Evolutionary conservation across 2,888 invertebrate species (phyloP), one percentile per base, ranked within the genome.

Genomic region (Gandaritis pyraliata): DNA sequence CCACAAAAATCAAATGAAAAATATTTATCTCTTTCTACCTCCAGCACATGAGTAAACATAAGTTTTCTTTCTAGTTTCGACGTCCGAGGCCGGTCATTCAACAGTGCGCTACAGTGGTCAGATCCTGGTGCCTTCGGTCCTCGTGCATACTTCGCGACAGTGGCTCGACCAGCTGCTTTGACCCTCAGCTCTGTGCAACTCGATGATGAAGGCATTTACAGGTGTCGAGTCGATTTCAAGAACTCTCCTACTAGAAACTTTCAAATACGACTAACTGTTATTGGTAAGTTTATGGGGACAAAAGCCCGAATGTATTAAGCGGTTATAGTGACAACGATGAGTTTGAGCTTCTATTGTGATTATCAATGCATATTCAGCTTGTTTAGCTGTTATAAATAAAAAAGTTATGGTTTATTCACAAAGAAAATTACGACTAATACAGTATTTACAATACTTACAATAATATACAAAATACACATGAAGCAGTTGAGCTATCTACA

Each of bases 201-300:
- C 72, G 96, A 96, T 76, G 98, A 98, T 76, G 97, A 97, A 81
- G 97, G 97, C 49, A 93, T 93, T 61, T 98, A 98, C 89, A 93
- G 97, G 72, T 98, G 98, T 86, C 93, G 98, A 66, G 97, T 98
- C 36, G 97, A 98, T 89, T 98, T 97, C 87, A 95, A 96, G 76
- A 97, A 96, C 80, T 96, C 97, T 8, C 97, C 97, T 33, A 97
- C 97, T 12, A 94, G 97, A 76, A 97, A 97, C 86, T 96, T 97
- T 85, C 96, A 96, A 80, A 96, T 97, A 85, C 96, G 96, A 83
- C 94, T 98, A 72, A 96, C 97, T 78, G 97, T 98, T 76, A 96
- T 97, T 85, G 97, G 98, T 98, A 92, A 95, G 96, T 92, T 10
- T 43, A 11, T 15, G n/a, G n/a, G n/a, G n/a, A n/a, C n/a, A n/a